Evolutionary conservation across 64 coral and sea anemone species (phyloP).

Genomic region (Actinia tenebrosa): DNA sequence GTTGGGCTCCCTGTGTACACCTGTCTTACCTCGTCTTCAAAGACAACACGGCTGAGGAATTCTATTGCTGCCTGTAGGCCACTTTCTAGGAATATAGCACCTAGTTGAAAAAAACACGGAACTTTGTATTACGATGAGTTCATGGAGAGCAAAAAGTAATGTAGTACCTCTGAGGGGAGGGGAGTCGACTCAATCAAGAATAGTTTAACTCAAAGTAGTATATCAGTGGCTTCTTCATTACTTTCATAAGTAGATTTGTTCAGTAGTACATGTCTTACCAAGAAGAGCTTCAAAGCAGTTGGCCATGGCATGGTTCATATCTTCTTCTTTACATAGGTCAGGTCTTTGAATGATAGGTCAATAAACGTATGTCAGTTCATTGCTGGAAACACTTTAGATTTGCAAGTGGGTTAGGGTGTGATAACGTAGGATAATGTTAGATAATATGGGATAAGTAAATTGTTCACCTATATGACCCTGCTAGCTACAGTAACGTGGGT

Average conservation of each 20-base stretch:
- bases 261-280: conserved; percentile 41
- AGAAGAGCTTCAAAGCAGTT: conserved; percentile 97
- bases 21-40: conserved; percentile 61
- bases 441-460: too few species aligned
- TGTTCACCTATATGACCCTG: too few species aligned
- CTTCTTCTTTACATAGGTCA: conserved; percentile 91
- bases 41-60: conserved; percentile 64
- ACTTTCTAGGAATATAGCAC: conserved; percentile 82
- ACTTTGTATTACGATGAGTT: too few species aligned
- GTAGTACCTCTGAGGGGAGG: too few species aligned
- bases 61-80: conserved; percentile 49
- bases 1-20: too few species aligned
- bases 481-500: too few species aligned
- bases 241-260: neutral
- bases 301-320: conserved; percentile 94
- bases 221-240: too few species aligned
- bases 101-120: conserved; percentile 1
- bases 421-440: too few species aligned
- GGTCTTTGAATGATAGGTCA: conserved; percentile 41
- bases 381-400: neutral
- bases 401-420: neutral
- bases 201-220: too few species aligned
- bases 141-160: too few species aligned
- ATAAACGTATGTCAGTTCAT: neutral
- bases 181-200: too few species aligned